Evolutionary conservation across 2,113 vertebrate species (phyloP).

Genomic region (Upupa epops): DNA sequence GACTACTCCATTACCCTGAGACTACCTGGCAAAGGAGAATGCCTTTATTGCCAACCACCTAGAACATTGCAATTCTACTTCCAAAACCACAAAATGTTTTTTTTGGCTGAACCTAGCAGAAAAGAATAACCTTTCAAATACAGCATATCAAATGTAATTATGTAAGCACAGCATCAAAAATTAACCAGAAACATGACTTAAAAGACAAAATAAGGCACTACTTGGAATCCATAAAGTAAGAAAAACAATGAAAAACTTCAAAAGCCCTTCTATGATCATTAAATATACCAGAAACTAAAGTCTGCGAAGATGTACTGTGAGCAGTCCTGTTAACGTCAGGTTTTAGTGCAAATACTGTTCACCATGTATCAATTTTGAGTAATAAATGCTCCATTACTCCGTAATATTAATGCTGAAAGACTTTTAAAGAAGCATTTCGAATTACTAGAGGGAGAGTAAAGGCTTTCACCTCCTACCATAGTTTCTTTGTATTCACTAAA

Average conservation of each 20-base stretch:
- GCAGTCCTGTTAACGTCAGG: background rate
- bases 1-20: background rate
- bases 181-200: background rate
- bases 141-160: background rate
- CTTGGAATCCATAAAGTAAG: background rate
- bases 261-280: background rate
- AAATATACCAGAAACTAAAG: too few species aligned
- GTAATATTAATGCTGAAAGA: background rate
- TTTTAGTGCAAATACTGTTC: background rate
- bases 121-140: background rate
- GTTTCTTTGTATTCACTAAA: background rate
- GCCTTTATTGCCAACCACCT: background rate
- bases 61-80: background rate
- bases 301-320: too few species aligned
- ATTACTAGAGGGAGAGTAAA: background rate
- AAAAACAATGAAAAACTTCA: background rate
- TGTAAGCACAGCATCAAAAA: background rate
- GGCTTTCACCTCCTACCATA: background rate
- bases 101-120: background rate
- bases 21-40: background rate
- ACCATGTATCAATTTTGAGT: background rate
- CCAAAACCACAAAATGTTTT: background rate
- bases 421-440: background rate
- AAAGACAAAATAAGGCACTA: background rate
- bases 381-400: background rate